Conservation (phyloP, 2,888 invertebrate species). For the Diabrotica balteata region DNA sequence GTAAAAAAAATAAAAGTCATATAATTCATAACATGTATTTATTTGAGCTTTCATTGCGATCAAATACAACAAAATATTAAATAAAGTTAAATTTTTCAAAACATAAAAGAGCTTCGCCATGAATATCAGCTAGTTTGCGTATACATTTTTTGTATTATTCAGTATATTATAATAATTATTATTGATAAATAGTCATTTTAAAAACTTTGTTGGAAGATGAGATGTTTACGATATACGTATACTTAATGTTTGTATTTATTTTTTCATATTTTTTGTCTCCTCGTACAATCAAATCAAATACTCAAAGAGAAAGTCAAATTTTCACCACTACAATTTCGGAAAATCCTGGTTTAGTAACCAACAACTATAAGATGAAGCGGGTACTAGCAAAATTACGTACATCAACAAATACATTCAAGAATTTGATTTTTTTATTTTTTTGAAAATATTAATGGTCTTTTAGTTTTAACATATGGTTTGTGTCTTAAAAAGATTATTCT, state of each 20-base stretch:
- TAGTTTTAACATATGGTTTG: too few relatives aligned
- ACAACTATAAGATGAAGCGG: slow-evolving; percentile 44
- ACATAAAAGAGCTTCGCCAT: slow-evolving; percentile 74
- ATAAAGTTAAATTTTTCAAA: slow-evolving; percentile 75
- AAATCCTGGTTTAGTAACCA: slow-evolving; percentile 47
- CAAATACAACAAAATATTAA: slow-evolving; percentile 85
- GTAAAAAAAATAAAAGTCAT: slow-evolving; percentile 27
- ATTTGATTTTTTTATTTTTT: too few relatives aligned
- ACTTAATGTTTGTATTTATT: slow-evolving; percentile 72
- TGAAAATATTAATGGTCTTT: too few relatives aligned
- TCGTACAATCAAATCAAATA: slow-evolving; percentile 43
- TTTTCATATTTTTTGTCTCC: slow-evolving; percentile 3
- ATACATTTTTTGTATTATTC: slow-evolving; percentile 76
- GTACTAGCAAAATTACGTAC: slow-evolving; percentile 23
- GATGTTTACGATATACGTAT: slow-evolving; percentile 76
- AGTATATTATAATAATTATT: slow-evolving; percentile 63
- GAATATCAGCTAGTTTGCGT: slow-evolving; percentile 70
- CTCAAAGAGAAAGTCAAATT: slow-evolving; percentile 42
- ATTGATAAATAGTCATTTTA: slow-evolving; percentile 63
- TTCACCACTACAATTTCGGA: slow-evolving; percentile 43
- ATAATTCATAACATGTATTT: slow-evolving; percentile 81
- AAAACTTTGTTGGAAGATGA: slow-evolving; percentile 66
- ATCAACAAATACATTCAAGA: not conserved
- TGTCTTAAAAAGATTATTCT: too few relatives aligned
- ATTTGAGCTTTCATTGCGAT: slow-evolving; percentile 87